Base-by-base conservation (phyloP, 2,113 vertebrate species). In the Tenrec ecaudatus region DNA sequence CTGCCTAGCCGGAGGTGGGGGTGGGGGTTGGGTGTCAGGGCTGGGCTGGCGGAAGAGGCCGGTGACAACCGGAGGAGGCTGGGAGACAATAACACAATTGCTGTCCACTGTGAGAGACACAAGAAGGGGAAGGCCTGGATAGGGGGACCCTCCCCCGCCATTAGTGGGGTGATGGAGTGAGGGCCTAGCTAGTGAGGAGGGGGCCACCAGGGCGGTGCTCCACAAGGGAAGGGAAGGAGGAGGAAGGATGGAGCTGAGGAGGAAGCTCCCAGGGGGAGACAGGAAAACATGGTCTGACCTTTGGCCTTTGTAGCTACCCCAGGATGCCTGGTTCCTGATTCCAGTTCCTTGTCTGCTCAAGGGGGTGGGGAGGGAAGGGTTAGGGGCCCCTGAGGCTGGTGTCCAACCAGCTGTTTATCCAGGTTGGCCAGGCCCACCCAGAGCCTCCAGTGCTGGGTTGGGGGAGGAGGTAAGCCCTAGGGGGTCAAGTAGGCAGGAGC, bases 211-310 rank as follows among this genome's bases (percentile, higher is more conserved):
- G 77, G 64, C 57, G 76, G 38, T 38, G 82, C 64, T 57, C 85
- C 25, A 75, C 38, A 33, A 64, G 57, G 57, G 9, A 16, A 20
- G 11, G 73, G 73, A 23, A 1, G 12, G 69, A 9, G n/a, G 71
- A 71, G 80, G 43, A 12, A 29, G 16, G n/a, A 75, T 53, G 15
- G 77, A 75, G 38, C 3, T 0, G 7, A 78, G 87, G 82, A 96
- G 96, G 96, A 96, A 89, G 91, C 95, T 96, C 96, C 87, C 96
- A 96, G 96, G 66, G 78, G 88, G 25, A 40, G 91, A 79, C 96
- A 96, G 96, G 96, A 97, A 97, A 92, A 75, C 92, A 83, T 93
- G 17, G 36, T 69, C 73, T 89, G 95, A 95, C 96, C 95, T 96
- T 88, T 93, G 91, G 82, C 88, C 94, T 93, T 91, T 86, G n/a